Conservation (phyloP, 2,113 vertebrate genomes). For the Willisornis vidua region DNA sequence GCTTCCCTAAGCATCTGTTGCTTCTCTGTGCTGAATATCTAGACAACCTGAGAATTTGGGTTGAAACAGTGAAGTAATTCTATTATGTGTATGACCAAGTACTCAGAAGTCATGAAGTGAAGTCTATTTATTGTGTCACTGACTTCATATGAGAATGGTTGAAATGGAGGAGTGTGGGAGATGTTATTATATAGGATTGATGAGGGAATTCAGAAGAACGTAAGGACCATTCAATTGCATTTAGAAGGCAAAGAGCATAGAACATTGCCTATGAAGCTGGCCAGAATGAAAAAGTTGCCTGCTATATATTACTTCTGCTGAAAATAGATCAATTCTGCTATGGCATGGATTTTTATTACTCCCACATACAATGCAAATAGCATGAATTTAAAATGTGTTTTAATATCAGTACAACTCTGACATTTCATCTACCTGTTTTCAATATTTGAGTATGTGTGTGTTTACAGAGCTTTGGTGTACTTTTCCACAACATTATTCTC, state of each 20-base stretch:
- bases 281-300: background rate
- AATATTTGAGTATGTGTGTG: background rate
- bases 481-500: constrained; percentile 8
- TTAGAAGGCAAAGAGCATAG: background rate
- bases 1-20: background rate
- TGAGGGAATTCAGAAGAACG: background rate
- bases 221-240: background rate
- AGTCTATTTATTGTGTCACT: background rate
- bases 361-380: background rate
- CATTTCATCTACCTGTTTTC: background rate
- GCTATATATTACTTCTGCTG: background rate
- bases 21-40: background rate
- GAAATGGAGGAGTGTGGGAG: background rate
- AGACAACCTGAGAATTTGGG: background rate
- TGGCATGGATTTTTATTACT: background rate
- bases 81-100: background rate
- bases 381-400: background rate
- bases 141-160: background rate
- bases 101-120: background rate
- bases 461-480: background rate
- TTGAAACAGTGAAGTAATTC: background rate
- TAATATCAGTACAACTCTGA: background rate
- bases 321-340: background rate
- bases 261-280: background rate
- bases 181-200: background rate